Evolutionary conservation across 2,888 invertebrate genomes (phyloP), one percentile per base, ranked within the genome.

Genomic region (Melitaea athalia): DNA sequence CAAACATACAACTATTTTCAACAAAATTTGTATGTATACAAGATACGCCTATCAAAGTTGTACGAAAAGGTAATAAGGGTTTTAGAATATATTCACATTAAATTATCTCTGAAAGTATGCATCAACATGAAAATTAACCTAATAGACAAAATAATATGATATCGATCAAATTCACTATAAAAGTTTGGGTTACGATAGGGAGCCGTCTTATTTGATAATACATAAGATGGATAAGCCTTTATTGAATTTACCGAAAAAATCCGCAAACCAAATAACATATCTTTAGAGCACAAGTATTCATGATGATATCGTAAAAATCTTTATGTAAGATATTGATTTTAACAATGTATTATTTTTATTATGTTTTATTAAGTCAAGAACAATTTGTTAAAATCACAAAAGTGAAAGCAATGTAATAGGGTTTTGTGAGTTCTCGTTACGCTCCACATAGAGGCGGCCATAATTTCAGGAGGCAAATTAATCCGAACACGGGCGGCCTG

Each of bases 391-490:
- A 57, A 67, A 42, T 64, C 64, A 60, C 59, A 67, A 71, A 43
- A 69, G 59, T 81, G 84, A 86, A 87, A 86, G 83, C 86, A 82
- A 85, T 87, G 85, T 85, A 84, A 85, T 84, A 79, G 80, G 80
- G 82, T 79, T 81, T 78, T 81, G 81, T 81, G 85, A 75, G 71
- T 72, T 72, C 72, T 75, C 76, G 85, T 84, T 85, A 79, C 82
- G 81, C 77, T 79, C 79, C 83, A 80, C 79, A 82, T 78, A 82
- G 83, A 78, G 79, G 82, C 85, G 86, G 83, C 86, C 85, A 87
- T 90, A 91, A 91, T 91, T 89, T 91, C 87, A 87, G 87, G 82
- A 89, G 88, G 89, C 89, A 91, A 91, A 92, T 92, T 92, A 92
- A 92, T 92, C 92, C 91, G 88, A 82, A 87, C 88, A 88, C 87